Conservation (phyloP, 2,113 vertebrate genomes). For the Malurus cyaneus region DNA sequence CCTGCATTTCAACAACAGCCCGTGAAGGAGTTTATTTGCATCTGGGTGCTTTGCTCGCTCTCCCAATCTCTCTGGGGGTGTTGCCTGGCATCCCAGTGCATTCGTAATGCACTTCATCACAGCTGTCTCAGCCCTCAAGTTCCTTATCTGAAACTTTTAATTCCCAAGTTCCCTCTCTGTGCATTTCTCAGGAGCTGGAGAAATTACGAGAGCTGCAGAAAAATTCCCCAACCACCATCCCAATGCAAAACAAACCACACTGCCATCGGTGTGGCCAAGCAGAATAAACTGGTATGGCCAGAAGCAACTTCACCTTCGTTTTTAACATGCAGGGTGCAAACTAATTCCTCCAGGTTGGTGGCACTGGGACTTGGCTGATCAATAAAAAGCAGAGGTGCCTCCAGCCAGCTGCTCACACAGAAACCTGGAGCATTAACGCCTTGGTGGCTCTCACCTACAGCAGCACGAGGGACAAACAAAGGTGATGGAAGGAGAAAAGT, state of each 20-base stretch:
- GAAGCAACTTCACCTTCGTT: not conserved
- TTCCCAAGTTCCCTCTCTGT: not conserved
- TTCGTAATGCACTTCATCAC: not conserved
- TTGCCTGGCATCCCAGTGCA: not conserved
- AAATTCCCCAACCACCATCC: not conserved
- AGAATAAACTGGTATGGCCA: not conserved
- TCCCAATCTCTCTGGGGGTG: not conserved
- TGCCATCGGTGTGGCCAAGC: not conserved
- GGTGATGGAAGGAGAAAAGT: not conserved
- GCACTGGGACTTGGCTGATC: not conserved
- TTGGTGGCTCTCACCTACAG: not conserved
- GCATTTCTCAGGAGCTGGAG: not conserved
- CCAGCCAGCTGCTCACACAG: not conserved
- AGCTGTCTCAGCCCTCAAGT: not conserved
- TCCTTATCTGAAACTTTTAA: not conserved
- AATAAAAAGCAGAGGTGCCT: not conserved
- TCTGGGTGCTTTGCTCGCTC: not conserved
- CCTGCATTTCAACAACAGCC: not conserved
- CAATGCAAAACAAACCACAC: not conserved
- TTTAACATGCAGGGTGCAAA: not conserved
- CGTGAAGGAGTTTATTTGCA: not conserved
- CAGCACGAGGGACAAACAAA: not conserved
- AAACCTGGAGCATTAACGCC: rapidly evolving
- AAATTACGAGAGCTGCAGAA: not conserved
- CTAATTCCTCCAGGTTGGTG: not conserved